A percentile compares a stretch with the other conserved stretches of the same genome.
phyloP scores from a whole-genome alignment of 2,888 invertebrate genomes.

The Noctua fimbriata region DNA sequence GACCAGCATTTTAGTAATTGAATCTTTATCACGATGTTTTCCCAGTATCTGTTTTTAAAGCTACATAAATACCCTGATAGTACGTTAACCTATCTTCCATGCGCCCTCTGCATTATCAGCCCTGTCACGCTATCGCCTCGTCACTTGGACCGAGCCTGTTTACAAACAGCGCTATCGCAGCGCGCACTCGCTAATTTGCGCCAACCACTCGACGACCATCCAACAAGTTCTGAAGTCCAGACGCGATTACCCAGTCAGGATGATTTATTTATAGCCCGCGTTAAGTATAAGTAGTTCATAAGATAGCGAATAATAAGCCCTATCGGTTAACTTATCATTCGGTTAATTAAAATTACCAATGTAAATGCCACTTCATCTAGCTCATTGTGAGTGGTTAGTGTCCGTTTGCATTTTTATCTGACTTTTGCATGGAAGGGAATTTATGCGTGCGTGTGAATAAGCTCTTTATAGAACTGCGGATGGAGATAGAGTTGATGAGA shows the following conservation, averaged over 20 bases:
- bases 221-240: constrained; percentile 82
- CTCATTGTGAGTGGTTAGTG: constrained; percentile 63
- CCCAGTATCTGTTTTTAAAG: constrained; percentile 41
- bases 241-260: constrained; percentile 83
- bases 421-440: constrained; percentile 38
- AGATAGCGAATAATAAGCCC: constrained; percentile 60
- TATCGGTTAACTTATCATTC: constrained; percentile 62
- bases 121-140: constrained; percentile 61
- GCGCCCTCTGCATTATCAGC: constrained; percentile 43
- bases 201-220: constrained; percentile 83
- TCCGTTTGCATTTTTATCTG: constrained; percentile 59
- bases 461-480: constrained; percentile 32
- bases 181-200: constrained; percentile 89
- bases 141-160: constrained; percentile 74
- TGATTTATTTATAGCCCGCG: constrained; percentile 83
- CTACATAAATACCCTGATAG: constrained; percentile 51
- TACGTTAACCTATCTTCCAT: constrained; percentile 45
- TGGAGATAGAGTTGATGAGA: constrained; percentile 31
- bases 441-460: constrained; percentile 43
- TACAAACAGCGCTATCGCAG: constrained; percentile 86
- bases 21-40: constrained; percentile 44
- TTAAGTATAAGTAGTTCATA: constrained; percentile 65
- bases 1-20: constrained; percentile 37
- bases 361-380: constrained; percentile 65
- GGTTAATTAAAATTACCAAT: constrained; percentile 68